phyloP scores from a whole-genome alignment of 2,888 invertebrate genomes.

The Macaria notata region DNA sequence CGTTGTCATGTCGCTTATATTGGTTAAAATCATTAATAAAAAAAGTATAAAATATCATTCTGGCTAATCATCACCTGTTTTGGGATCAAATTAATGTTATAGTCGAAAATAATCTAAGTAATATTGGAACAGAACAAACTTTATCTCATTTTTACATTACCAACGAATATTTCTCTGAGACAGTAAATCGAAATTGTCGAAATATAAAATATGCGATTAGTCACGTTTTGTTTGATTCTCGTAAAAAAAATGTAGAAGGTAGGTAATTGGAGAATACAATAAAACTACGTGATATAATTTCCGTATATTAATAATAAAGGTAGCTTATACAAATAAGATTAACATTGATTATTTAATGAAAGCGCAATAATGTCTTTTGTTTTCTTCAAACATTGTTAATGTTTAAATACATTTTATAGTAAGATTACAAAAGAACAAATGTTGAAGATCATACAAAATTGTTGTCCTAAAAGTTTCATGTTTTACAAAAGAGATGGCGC shows the following conservation, averaged over 20 bases:
- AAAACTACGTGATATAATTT: constrained; percentile 22
- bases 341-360: constrained; percentile 13
- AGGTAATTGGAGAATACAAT: constrained; percentile 3
- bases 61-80: constrained; percentile 63
- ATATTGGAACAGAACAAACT: constrained; percentile 24
- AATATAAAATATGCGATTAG: too few species aligned
- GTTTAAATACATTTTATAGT: too few species aligned
- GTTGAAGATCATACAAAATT: too few species aligned
- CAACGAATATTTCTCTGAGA: too few species aligned
- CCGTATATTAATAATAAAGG: constrained; percentile 31
- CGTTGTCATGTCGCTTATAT: constrained; percentile 41
- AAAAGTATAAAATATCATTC: constrained; percentile 38
- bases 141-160: too few species aligned
- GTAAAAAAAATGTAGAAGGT: too few species aligned
- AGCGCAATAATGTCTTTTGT: constrained; percentile 1
- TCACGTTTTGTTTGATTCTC: too few species aligned
- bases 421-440: too few species aligned
- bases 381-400: too few species aligned
- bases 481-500: constrained; percentile 29
- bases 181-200: too few species aligned
- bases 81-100: constrained; percentile 66
- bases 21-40: constrained; percentile 45
- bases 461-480: too few species aligned
- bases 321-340: constrained; percentile 30
- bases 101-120: constrained; percentile 31